Base-by-base conservation (phyloP, 2,113 vertebrate genomes). In the Charina bottae region DNA sequence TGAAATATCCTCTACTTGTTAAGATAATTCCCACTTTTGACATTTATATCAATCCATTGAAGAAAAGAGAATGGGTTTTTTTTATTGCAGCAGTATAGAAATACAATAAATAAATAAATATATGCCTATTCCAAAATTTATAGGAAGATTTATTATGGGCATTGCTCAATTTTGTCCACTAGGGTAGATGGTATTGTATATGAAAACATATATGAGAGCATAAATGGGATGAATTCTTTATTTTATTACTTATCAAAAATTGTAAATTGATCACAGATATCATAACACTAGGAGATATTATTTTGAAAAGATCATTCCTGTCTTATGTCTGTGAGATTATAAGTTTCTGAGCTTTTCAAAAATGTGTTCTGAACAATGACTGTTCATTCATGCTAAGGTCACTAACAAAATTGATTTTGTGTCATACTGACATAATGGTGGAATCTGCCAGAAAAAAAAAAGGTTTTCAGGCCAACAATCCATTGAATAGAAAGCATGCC, bases 381-480 rank as follows among this genome's bases (percentile, higher is more conserved):
- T 33, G 3, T 37, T 72, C 21, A 46, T 85, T 23, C 90, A 42
- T 85, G 23, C 11, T 42, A 28, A 78, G 28, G 60, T 89, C 46
- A 90, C 37, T 72, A 93, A 68, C n/a, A 62, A 58, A 3, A 72
- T 7, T 55, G 42, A 90, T 94, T 94, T 93, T 94, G 1, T 88
- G 12, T 86, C 53, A 94, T 9, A 10, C 33, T 94, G n/a, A 12
- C 56, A 62, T 0, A 90, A 72, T 84, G 94, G 85, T 60, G 64
- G n/a, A 9, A 59, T 92, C 28, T 92, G 33, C 33, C 86, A 90
- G 68, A 37, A 56, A 21, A 62, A 21, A 62, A 19, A 59, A 0
- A 1, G 8, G 54, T 95, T 33, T 92, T 91, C 89, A 64, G 49
- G 88, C 59, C 72, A 93, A 68, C 26, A 94, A 19, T 64, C 93